phyloP scores from a whole-genome alignment of 2,888 invertebrate species.

The Hyposoter dolosus region DNA sequence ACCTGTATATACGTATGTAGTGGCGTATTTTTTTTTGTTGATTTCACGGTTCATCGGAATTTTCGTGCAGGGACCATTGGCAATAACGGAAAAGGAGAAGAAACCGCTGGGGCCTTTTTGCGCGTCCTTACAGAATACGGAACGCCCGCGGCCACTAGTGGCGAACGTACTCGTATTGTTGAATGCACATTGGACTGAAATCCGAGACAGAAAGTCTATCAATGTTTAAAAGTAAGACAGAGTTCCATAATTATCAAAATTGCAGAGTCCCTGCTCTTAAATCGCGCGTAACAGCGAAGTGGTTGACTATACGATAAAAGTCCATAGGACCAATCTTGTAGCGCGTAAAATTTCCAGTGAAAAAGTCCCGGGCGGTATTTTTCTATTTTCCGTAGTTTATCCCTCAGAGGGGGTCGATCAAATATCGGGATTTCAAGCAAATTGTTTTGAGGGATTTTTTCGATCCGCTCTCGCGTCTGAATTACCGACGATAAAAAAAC shows the following conservation, averaged over 20 bases:
- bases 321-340: neutral
- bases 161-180: neutral
- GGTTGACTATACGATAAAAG: neutral
- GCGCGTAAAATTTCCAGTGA: neutral
- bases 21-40: neutral
- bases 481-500: neutral
- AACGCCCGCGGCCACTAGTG: neutral
- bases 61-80: conserved; percentile 3
- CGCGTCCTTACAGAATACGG: neutral
- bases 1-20: neutral
- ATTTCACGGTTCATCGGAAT: conserved; percentile 3
- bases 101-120: neutral
- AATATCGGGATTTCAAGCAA: neutral
- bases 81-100: neutral
- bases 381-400: neutral
- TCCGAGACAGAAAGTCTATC: neutral
- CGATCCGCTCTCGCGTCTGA: neutral
- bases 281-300: neutral
- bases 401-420: neutral
- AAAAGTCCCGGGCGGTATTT: neutral
- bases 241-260: neutral
- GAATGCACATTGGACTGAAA: neutral
- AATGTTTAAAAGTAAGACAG: neutral
- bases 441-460: neutral
- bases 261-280: neutral